Conservation (phyloP, 2,113 vertebrate species). For the Myiagra hebetior region DNA sequence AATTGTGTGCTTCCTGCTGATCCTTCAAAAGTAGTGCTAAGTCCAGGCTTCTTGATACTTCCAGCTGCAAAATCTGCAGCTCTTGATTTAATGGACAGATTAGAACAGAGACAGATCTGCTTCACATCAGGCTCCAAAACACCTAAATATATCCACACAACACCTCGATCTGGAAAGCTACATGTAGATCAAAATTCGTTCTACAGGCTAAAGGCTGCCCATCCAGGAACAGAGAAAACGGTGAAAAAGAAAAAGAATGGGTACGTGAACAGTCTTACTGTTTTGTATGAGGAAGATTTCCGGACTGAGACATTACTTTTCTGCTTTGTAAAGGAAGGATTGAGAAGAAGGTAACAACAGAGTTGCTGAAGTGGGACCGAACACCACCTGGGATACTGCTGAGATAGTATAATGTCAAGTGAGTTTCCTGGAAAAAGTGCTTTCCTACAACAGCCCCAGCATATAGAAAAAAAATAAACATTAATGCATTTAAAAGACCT, state of each 20-base stretch:
- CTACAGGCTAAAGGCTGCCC: background rate
- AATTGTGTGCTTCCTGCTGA: background rate
- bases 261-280: background rate
- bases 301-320: background rate
- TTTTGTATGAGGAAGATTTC: background rate
- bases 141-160: background rate
- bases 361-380: background rate
- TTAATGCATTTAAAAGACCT: background rate
- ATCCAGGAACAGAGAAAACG: background rate
- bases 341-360: background rate
- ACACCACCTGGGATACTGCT: background rate
- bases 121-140: background rate
- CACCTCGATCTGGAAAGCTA: background rate
- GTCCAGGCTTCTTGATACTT: background rate
- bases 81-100: background rate
- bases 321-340: background rate
- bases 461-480: background rate
- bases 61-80: background rate
- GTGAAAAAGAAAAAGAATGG: background rate
- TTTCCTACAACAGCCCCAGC: background rate
- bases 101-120: background rate
- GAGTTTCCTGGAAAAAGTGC: background rate
- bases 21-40: constrained; percentile 11
- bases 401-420: rapidly evolving
- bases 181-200: background rate